Evolutionary conservation across 1,140 invertebrate genomes (phyloP).

Genomic region (Ostrea denselamellosa): DNA sequence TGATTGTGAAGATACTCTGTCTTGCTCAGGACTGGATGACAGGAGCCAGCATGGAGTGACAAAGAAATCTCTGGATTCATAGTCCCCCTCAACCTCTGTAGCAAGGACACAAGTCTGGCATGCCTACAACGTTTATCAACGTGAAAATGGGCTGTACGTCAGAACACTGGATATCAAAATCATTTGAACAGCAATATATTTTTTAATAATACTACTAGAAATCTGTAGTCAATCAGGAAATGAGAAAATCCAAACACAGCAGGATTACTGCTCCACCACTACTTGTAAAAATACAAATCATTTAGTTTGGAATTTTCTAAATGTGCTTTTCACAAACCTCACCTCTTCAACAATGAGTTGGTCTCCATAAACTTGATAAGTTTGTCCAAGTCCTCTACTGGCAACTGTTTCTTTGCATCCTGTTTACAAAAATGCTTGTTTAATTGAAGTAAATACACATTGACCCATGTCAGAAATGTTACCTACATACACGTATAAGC

Average conservation of each 20-base stretch:
- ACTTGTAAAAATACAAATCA: too few species aligned
- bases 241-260: too few species aligned
- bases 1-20: not conserved
- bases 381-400: slow-evolving; percentile 82
- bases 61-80: not conserved
- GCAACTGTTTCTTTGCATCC: slow-evolving; percentile 82
- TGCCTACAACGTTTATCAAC: not conserved
- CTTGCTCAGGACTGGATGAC: not conserved
- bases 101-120: slow-evolving; percentile 24
- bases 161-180: too few species aligned
- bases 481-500: too few species aligned
- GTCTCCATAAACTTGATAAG: slow-evolving; percentile 81
- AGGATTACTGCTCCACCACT: too few species aligned
- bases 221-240: too few species aligned
- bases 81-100: slow-evolving; percentile 41
- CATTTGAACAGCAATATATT: too few species aligned
- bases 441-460: not conserved
- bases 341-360: slow-evolving; percentile 82
- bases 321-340: slow-evolving; percentile 44
- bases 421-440: slow-evolving; percentile 43
- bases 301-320: not conserved
- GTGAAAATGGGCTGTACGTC: too few species aligned
- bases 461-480: not conserved
- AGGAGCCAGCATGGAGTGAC: not conserved
- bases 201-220: too few species aligned